These are phyloP conservation scores for Syrrhaptes paradoxus DNA, from an alignment of 2,113 vertebrate genomes.

Conservation along the genomic window DNA sequence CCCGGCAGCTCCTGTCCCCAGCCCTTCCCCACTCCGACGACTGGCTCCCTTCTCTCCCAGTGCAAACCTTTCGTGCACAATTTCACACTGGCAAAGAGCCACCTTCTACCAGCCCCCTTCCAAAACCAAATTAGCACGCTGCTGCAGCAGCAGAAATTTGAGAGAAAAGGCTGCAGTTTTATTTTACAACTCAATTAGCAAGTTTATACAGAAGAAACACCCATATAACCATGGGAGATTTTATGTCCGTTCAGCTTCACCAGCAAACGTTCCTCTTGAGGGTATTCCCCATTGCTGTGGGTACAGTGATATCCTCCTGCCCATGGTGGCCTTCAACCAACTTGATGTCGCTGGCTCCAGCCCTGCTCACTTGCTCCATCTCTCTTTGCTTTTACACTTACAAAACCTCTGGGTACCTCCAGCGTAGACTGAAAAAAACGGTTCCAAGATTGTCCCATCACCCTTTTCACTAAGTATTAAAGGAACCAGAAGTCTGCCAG, in stretches of 20 bases:
- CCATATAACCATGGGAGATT: slow-evolving; percentile 9
- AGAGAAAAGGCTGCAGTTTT: slow-evolving; percentile 57
- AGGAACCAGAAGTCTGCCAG: not conserved
- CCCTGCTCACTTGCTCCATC: not conserved
- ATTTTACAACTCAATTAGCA: slow-evolving; percentile 71
- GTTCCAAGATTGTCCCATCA: not conserved
- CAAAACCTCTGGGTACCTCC: not conserved
- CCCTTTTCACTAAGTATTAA: not conserved
- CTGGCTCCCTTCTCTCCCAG: not conserved
- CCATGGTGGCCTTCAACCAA: not conserved
- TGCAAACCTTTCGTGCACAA: not conserved
- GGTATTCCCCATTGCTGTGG: not conserved
- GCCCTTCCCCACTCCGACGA: not conserved
- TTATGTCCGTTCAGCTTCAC: not conserved
- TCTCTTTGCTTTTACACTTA: not conserved
- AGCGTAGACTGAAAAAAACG: not conserved
- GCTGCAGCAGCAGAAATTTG: slow-evolving; percentile 66
- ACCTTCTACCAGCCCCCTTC: slow-evolving; percentile 53
- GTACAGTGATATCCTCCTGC: not conserved
- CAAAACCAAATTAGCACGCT: slow-evolving; percentile 64
- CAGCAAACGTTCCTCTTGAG: slow-evolving; percentile 1
- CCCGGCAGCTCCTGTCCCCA: not conserved
- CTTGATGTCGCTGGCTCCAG: not conserved
- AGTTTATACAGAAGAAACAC: slow-evolving; percentile 56
- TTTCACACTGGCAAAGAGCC: slow-evolving; percentile 41